phyloP scores from a whole-genome alignment of 37 sponge, comb jelly and placozoan species.

The Petrosia ficiformis region DNA sequence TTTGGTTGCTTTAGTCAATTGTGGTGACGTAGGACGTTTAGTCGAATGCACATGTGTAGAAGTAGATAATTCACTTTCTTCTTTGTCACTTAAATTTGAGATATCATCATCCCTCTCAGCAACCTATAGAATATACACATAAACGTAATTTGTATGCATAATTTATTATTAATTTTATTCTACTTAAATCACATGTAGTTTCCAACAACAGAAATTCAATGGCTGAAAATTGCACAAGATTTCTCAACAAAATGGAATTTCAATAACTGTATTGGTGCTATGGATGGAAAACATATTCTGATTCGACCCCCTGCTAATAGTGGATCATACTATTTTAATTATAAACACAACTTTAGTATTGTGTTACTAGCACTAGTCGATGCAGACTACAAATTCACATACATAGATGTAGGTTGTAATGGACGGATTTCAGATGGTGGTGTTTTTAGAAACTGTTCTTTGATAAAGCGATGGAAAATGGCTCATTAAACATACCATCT shows the following conservation, averaged over 20 bases:
- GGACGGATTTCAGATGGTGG: conserved; percentile 52
- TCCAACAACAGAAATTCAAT: conserved; percentile 27
- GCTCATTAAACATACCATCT: conserved; percentile 31
- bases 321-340: conserved; percentile 55
- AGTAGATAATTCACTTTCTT: no score
- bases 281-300: conserved; percentile 60
- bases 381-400: conserved; percentile 46
- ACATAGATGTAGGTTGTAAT: conserved; percentile 43
- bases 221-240: conserved; percentile 13
- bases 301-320: conserved; percentile 29
- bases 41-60: no score
- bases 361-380: conserved; percentile 42
- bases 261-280: conserved; percentile 37
- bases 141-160: no score
- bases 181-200: no score
- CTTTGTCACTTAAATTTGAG: no score
- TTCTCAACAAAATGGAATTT: conserved; percentile 43
- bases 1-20: no score
- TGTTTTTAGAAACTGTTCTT: conserved; percentile 18
- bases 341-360: conserved; percentile 42
- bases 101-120: no score
- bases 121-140: no score
- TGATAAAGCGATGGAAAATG: not conserved
- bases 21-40: no score
- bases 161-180: no score